Evolutionary conservation across 1,140 invertebrate species (phyloP), one percentile per base, ranked within the genome.

Genomic region (Hirudo medicinalis): DNA sequence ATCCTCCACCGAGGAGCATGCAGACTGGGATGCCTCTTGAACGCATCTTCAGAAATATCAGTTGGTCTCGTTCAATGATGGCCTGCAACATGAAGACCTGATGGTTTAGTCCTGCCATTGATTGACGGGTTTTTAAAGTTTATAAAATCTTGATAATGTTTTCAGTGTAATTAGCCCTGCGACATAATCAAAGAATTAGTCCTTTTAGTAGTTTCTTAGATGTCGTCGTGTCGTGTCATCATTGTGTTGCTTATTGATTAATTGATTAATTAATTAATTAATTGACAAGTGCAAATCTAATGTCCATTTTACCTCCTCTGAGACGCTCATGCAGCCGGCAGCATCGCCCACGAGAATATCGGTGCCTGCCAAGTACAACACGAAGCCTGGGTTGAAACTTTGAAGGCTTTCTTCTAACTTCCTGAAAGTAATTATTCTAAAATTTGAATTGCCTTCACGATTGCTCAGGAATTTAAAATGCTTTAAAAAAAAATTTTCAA

Each of bases 1-100:
- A 93, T 0, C 91, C 91, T 13, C 91, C 91, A 78, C 90, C 91
- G 0, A 90, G 91, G 22, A 93, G 78, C 91, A 93, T 93, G 1
- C 91, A 86, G 60, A 93, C 88, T 0, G 91, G 90, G 74, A 91
- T 88, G 17, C 84, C 78, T 20, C 85, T 78, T 9, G 85, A 74
- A 71, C 85, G 83, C 54, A 87, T 89, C 74, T 86, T 86, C 73
- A 85, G 81, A 79, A 93, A 94, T 4, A 94, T 90, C 40, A 91
- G 84, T 80, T 90, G 87, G 80, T 94, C 91, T 74, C 91, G 83
- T 78, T 87, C 82, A 67, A 92, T 88, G 27, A 93, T 88, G 22
- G 90, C 90, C 86, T 91, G 80, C 63, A 80, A 25, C 8, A 15
- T 8, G 13, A 49, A 49, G 0, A 17, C 43, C 1, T 49, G 11